Conservation (phyloP, 2,888 invertebrate genomes). For the Himalopsyche japonica region DNA sequence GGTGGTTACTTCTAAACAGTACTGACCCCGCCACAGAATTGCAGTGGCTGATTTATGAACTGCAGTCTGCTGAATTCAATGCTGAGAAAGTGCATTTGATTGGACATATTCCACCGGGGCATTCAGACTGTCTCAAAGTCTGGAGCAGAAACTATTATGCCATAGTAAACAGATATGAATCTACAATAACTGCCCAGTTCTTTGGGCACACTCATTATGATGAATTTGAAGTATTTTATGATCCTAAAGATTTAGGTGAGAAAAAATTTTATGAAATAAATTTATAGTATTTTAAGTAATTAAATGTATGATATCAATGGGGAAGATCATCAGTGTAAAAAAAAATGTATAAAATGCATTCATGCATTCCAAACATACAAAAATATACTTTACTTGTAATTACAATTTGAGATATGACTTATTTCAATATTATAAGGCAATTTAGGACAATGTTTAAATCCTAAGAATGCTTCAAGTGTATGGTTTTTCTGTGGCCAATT, state of each 20-base stretch:
- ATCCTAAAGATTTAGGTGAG: constrained; percentile 76
- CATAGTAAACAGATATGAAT: constrained; percentile 85
- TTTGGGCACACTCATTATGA: constrained; percentile 95
- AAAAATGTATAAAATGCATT: too few relatives aligned
- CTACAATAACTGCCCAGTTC: constrained; percentile 88
- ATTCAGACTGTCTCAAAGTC: constrained; percentile 89
- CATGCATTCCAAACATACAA: too few relatives aligned
- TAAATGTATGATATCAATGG: too few relatives aligned
- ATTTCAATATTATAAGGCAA: too few relatives aligned
- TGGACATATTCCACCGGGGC: constrained; percentile 95
- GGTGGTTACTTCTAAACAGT: constrained; percentile 90
- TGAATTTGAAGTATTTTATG: constrained; percentile 92
- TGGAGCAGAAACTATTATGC: constrained; percentile 95
- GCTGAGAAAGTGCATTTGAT: constrained; percentile 97
- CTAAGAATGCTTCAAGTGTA: too few relatives aligned
- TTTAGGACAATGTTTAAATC: too few relatives aligned
- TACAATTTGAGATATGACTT: too few relatives aligned
- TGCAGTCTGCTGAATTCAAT: constrained; percentile 91
- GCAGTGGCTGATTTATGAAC: constrained; percentile 92
- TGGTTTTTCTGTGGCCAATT: too few relatives aligned
- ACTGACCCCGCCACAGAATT: constrained; percentile 95
- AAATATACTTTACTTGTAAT: too few relatives aligned
- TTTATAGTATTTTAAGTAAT: too few relatives aligned
- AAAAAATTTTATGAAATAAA: constrained; percentile 5
- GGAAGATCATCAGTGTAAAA: too few relatives aligned